Percentiles rank a stretch among this genome's conserved stretches.
Evolutionary conservation across 2,113 vertebrate species (phyloP).

Genomic region (Ibidorhyncha struthersii): DNA sequence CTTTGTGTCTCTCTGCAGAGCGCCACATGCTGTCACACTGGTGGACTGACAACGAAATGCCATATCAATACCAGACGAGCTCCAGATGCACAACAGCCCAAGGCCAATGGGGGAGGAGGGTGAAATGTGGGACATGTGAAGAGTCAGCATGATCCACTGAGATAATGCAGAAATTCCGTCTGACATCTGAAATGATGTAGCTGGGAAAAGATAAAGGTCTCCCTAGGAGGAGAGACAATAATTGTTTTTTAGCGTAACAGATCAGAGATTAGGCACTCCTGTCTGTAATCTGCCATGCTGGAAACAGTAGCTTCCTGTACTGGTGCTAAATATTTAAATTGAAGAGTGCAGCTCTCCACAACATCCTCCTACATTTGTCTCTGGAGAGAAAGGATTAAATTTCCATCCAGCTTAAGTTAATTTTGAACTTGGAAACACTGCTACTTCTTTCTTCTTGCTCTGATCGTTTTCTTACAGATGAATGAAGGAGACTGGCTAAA

Average conservation of each 20-base stretch:
- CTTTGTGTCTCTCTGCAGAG: not conserved
- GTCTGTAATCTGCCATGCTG: conserved; percentile 26
- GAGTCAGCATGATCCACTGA: conserved; percentile 53
- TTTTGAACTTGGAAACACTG: conserved; percentile 22
- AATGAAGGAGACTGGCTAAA: not conserved
- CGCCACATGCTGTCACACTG: not conserved
- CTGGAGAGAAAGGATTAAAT: conserved; percentile 27
- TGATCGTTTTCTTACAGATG: not conserved
- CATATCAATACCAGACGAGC: not conserved
- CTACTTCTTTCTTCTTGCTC: conserved; percentile 5
- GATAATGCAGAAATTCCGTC: conserved; percentile 62
- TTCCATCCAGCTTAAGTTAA: conserved; percentile 44
- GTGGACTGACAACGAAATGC: not conserved
- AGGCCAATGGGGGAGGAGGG: not conserved
- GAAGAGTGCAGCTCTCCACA: not conserved
- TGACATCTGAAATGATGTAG: conserved; percentile 62
- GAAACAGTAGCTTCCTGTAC: conserved; percentile 64
- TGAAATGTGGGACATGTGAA: not conserved
- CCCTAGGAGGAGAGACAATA: conserved; percentile 66
- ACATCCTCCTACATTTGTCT: not conserved
- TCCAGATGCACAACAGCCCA: not conserved
- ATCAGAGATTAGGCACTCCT: conserved; percentile 60
- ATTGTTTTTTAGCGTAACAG: conserved; percentile 74
- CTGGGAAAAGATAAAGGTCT: conserved; percentile 59
- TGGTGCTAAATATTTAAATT: conserved; percentile 56